Base-by-base conservation (phyloP, 2,797 vertebrate species). In the Enteromius unitaeniatus region DNA sequence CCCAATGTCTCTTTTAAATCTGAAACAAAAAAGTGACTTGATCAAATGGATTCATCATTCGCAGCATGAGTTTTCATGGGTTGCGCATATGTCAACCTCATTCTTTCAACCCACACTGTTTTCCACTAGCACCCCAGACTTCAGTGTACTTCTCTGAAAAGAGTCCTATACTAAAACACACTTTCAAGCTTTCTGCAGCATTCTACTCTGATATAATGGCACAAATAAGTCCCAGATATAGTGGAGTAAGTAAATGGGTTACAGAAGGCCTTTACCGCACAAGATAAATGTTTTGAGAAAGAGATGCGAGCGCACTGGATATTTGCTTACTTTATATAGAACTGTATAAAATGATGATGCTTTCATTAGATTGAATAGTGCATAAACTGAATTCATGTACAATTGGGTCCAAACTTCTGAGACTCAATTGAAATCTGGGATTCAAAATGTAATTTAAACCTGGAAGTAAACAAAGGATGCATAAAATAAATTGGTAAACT, bases 31-130 rank as follows among this genome's bases (percentile, higher is more conserved):
- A 87, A 83, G 83, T 81, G 87, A 87, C 86, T 87, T 78, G 87
- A 89, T 89, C 86, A 89, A 88, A 88, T 85, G 70, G 80, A 79
- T 86, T 86, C 86, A 87, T 89, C 86, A 86, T 79, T 88, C 82
- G 76, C 84, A 74, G 83, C 42, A 21, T 86, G 87, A 69, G 49
- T 78, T 81, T 89, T 84, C 84, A 87, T 67, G 60, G 72, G 79
- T 77, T 86, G 85, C 60, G 86, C 73, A 85, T 79, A 85, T 81
- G 87, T 88, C 89, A 89, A 85, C 88, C 88, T 88, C 87, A 89
- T 89, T 89, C 86, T 86, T 89, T 89, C 87, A 88, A 86, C 78
- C 72, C 55, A 69, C 60, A 68, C 23, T 65, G 62, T 68, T 77
- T 82, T 82, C 73, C 58, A 64, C 69, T 37, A 78, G 82, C 73